Evolutionary conservation across 2,113 vertebrate genomes (phyloP), one percentile per base, ranked within the genome.

Genomic region (Xiphophorus couchianus): DNA sequence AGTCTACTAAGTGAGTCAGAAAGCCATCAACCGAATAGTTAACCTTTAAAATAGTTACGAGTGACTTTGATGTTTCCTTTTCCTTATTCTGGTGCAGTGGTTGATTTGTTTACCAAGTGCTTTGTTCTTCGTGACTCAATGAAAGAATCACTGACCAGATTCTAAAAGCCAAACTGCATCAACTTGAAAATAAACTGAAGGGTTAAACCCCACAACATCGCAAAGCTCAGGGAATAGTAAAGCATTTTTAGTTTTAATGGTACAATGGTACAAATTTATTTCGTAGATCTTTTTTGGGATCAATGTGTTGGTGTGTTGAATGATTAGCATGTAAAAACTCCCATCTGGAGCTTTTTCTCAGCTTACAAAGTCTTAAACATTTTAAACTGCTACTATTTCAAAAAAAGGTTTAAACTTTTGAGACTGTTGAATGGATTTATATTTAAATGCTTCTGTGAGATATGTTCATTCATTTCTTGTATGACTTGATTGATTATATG

Each of bases 81-180:
- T 83, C 84, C 83, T 69, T 77, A 77, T 86, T 87, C 82, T 65
- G 77, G 63, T 74, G 33, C 66, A 74, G 68, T 7, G 73, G 69
- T 71, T 81, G 69, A 85, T 91, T 90, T 89, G 85, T 89, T 93
- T 91, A 88, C 81, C 78, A 73, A 74, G 72, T 81, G 80, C 88
- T 90, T 80, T 85, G 83, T 71, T 86, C 87, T 90, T 92, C 88
- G 91, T 71, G 82, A 80, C 71, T 75, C 86, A 27, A 83, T 90
- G 85, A 88, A 91, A 81, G 67, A 75, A 73, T 76, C 70, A 66
- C 48, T 65, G 54, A 30, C 33, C 71, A 37, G 73, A 81, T 66
- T 58, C 62, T n/a, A 31, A 58, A 19, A 33, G 65, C 69, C 37
- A 64, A 74, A 54, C 30, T 14, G 27, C 77, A 66, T 66, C 73